Evolutionary conservation across 2,797 vertebrate genomes (phyloP), one percentile per base, ranked within the genome.

Genomic region (Diplodus puntazzo): DNA sequence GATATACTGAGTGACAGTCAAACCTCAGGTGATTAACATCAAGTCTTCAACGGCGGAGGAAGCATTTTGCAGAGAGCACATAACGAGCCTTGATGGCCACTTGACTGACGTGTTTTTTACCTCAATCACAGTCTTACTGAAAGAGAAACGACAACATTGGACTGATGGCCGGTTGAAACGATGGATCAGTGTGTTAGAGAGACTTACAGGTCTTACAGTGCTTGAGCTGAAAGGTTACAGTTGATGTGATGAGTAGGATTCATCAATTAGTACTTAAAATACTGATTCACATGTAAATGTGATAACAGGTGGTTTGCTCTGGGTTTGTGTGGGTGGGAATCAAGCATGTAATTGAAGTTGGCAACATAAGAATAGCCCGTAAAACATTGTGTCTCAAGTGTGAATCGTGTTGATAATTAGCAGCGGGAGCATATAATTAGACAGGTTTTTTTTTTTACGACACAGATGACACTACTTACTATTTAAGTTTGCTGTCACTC

Each of bases 1-100:
- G 61, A 79, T 58, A 63, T 14, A 21, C 1, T 73, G 65, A 64
- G 65, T 74, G 77, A 53, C 81, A 83, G 64, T 49, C 54, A 75
- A 70, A 74, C 45, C 64, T 65, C 75, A 50, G 43, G n/a, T 63
- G 75, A 60, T 66, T 66, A 58, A 43, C 16, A 0, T 66, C 43
- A 58, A 5, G 30, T 64, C 42, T 21, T 66, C 55, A 57, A 61
- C 11, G 60, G 64, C 42, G 64, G 20, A 60, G n/a, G 30, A 65
- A 27, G 17, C 34, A 25, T 59, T 70, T 65, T 73, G 42, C 60
- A 27, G 16, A 17, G 13, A 43, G 54, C 14, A 21, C 2, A 12
- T 58, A 54, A 59, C 27, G 25, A 53, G 59, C 57, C 63, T 48
- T 52, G 17, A 70, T 62, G 52, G 48, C 43, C 69, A 64, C 39